phyloP scores from a whole-genome alignment of 1,140 invertebrate genomes.

The Hylaeus volcanicus region DNA sequence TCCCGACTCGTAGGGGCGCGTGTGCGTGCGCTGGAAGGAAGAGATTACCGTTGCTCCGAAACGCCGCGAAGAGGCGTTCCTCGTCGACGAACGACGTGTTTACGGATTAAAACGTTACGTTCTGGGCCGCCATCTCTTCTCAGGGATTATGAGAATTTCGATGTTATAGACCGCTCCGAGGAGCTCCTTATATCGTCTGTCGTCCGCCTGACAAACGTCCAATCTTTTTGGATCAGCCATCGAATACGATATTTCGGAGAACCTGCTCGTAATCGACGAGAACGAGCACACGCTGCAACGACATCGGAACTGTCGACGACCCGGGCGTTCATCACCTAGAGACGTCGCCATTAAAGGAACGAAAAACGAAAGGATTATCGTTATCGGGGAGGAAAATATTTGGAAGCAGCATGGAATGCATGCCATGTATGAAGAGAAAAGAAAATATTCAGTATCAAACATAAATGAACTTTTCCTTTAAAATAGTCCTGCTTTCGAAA shows the following conservation, averaged over 20 bases:
- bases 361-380: no score
- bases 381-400: no score
- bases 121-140: slow-evolving; percentile 60
- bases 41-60: slow-evolving; percentile 56
- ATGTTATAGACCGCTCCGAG: slow-evolving; percentile 48
- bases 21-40: slow-evolving; percentile 48
- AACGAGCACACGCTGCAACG: background rate
- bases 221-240: slow-evolving; percentile 49
- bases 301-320: slow-evolving; percentile 5
- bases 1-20: background rate
- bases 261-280: background rate
- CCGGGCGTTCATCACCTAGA: no score
- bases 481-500: no score
- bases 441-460: no score
- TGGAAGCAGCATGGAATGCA: no score
- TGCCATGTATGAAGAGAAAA: no score
- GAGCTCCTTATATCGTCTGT: slow-evolving; percentile 47
- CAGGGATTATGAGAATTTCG: slow-evolving; percentile 65
- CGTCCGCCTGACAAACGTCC: slow-evolving; percentile 52
- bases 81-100: slow-evolving; percentile 65
- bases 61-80: slow-evolving; percentile 39
- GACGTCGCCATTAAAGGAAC: no score
- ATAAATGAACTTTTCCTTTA: no score
- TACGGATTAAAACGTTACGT: slow-evolving; percentile 71
- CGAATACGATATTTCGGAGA: slow-evolving; percentile 28